Conservation (phyloP, 2,113 vertebrate genomes). For the Polypterus senegalus region DNA sequence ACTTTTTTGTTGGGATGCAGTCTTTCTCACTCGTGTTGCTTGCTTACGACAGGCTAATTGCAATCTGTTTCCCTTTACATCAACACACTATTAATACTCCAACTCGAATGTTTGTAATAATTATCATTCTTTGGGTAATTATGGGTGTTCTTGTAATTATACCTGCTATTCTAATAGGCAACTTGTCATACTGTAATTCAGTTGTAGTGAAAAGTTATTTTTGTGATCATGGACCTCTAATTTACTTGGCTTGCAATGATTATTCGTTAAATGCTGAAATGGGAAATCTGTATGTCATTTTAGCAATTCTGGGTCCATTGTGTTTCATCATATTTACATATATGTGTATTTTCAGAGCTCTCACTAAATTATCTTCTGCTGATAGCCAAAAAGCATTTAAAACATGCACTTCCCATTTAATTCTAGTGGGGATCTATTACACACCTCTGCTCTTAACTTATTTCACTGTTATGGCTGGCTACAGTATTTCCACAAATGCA, state of each 20-base stretch:
- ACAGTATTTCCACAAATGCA: constrained; percentile 21
- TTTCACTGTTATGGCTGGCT: constrained; percentile 4
- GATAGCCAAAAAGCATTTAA: constrained; percentile 31
- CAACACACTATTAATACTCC: not conserved
- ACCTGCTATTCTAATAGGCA: not conserved
- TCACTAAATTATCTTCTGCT: constrained; percentile 19
- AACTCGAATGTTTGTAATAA: not conserved
- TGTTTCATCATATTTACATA: not conserved
- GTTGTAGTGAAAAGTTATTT: constrained; percentile 4
- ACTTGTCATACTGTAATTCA: constrained; percentile 7
- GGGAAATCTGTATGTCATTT: too few species aligned
- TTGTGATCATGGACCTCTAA: constrained; percentile 5
- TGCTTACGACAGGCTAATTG: constrained; percentile 3
- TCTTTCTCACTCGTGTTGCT: not conserved
- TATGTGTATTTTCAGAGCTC: constrained; percentile 2
- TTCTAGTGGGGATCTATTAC: constrained; percentile 32
- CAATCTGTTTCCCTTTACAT: not conserved
- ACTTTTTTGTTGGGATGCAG: not conserved
- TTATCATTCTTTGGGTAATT: not conserved
- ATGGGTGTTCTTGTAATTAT: not conserved
- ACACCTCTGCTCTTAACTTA: constrained; percentile 17
- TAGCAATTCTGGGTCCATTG: not conserved
- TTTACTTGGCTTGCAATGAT: constrained; percentile 2
- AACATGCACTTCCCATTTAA: constrained; percentile 38
- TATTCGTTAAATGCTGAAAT: not conserved